These are phyloP conservation scores for Alethe diademata DNA, from an alignment of 2,113 vertebrate genomes.

Conservation along the genomic window DNA sequence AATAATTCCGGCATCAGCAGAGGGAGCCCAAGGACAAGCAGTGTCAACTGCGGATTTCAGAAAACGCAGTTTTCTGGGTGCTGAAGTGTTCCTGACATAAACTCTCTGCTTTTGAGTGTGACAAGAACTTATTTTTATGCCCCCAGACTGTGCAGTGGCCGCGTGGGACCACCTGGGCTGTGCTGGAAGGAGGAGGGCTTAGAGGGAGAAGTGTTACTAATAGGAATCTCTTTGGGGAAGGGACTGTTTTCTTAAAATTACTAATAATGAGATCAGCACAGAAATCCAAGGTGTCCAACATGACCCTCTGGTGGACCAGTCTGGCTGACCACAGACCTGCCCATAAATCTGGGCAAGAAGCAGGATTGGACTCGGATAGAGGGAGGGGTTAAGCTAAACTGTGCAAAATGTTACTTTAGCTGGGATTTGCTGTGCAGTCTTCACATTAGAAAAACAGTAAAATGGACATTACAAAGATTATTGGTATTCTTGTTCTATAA, in stretches of 20 bases:
- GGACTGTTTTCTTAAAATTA: neutral
- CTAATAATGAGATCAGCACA: neutral
- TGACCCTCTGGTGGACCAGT: neutral
- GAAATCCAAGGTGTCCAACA: neutral
- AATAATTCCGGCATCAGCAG: neutral
- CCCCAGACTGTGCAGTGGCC: neutral
- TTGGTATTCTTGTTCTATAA: neutral
- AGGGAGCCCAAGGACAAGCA: constrained; percentile 30
- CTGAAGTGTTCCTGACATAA: constrained; percentile 27
- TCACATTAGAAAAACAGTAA: neutral
- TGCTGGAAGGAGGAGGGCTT: neutral
- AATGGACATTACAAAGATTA: neutral
- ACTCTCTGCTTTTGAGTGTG: neutral
- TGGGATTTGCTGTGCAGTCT: neutral
- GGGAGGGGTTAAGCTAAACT: neutral
- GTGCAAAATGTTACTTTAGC: neutral
- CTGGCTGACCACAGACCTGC: neutral
- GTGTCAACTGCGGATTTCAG: neutral
- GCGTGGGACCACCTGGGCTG: neutral
- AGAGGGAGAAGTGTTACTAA: neutral
- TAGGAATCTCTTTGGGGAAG: neutral
- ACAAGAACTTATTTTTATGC: neutral
- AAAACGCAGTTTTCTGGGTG: neutral
- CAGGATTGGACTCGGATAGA: neutral
- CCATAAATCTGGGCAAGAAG: neutral